Evolutionary conservation across 1,140 invertebrate genomes (phyloP).

Genomic region (Euwallacea fornicatus): DNA sequence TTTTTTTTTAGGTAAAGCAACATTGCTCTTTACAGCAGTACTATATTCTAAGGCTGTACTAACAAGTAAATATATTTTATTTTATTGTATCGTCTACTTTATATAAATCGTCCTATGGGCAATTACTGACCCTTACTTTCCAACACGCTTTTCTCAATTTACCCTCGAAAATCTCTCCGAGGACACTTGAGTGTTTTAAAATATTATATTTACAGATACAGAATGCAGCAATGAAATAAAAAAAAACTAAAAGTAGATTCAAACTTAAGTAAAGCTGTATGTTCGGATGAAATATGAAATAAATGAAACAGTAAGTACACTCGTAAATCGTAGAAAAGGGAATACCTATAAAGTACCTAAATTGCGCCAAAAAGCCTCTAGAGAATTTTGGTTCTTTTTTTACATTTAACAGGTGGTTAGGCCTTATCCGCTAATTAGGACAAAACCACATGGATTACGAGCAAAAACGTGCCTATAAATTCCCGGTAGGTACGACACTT

Average conservation of each 20-base stretch:
- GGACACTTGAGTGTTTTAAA: not conserved
- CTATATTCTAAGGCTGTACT: conserved; percentile 51
- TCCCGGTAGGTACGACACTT: no score
- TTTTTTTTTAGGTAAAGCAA: conserved; percentile 50
- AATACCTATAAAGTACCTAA: no score
- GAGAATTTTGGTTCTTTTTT: no score
- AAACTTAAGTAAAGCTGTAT: not conserved
- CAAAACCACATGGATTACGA: no score
- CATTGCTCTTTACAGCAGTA: conserved; percentile 53
- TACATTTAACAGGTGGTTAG: no score
- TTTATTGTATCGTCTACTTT: conserved; percentile 48
- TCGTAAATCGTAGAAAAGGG: no score
- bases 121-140: conserved; percentile 43
- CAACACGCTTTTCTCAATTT: conserved; percentile 1
- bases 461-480: no score
- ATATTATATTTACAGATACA: not conserved
- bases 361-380: no score
- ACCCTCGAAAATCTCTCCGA: not conserved
- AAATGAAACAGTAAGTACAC: no score
- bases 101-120: conserved; percentile 46
- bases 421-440: no score
- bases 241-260: not conserved
- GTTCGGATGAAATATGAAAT: no score
- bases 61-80: conserved; percentile 52
- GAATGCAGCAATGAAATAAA: not conserved